Evolutionary conservation across 2,888 invertebrate genomes (phyloP), one percentile per base, ranked within the genome.

Genomic region (Parnassius smintheus): DNA sequence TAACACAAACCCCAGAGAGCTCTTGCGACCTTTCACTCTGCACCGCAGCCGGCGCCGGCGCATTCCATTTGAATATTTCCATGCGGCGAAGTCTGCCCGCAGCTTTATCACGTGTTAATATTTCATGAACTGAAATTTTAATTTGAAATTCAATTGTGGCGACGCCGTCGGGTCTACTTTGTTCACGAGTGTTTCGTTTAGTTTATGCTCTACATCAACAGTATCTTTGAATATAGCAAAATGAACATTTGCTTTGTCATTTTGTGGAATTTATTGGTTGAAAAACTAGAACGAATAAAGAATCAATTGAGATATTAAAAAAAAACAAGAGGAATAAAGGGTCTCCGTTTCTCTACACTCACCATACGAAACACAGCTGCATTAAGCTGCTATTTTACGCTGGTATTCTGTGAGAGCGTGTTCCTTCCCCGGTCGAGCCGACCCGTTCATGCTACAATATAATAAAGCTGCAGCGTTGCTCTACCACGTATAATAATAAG

Each of bases 41-140:
- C 58, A 50, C 70, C 72, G 69, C 67, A 74, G 74, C 73, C 50
- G n/a, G 75, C 80, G 81, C 83, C 71, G 73, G 80, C 81, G 85
- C 84, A 83, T 78, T 71, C 73, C 69, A 83, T 83, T 82, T 81
- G 78, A 83, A 86, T 83, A 81, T 78, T 74, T 72, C 73, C 72
- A 73, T 64, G 51, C 59, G 66, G 75, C 71, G 76, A 72, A 73
- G 73, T 77, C 75, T 74, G 77, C 69, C 71, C 75, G 69, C 71
- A 65, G 73, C 79, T 75, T 81, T 83, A 84, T 70, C 70, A 67
- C 65, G 70, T 71, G 83, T 87, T 83, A 86, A 87, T 88, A 88
- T 88, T 86, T 83, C 86, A 88, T 88, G 85, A 85, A 81, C 74
- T 72, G 76, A 75, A 79, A 80, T 82, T 84, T 82, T 78, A 78